These are phyloP conservation scores for Pammene aurita DNA, from an alignment of 2,888 invertebrate genomes.

Conservation along the genomic window DNA sequence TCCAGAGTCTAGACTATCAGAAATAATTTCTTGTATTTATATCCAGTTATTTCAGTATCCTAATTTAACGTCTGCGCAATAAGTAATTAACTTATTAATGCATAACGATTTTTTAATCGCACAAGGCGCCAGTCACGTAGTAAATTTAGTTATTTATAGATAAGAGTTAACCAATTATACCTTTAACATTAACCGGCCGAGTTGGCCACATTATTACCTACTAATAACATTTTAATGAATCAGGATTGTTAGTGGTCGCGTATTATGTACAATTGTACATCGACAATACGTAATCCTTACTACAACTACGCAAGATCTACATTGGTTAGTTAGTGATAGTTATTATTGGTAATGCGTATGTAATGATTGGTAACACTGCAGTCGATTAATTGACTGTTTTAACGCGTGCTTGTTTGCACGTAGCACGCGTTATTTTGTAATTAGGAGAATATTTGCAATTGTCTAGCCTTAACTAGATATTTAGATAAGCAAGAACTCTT, in stretches of 20 bases:
- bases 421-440: conserved; percentile 6
- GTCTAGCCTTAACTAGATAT: too few relatives aligned
- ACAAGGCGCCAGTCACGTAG: conserved; percentile 1
- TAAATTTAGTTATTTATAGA: not conserved
- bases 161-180: not conserved
- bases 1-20: too few relatives aligned
- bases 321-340: too few relatives aligned
- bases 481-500: too few relatives aligned
- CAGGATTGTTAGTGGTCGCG: not conserved
- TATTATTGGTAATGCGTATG: not conserved
- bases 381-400: not conserved
- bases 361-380: not conserved
- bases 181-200: not conserved
- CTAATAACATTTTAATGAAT: not conserved
- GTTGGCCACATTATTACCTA: not conserved
- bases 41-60: not conserved
- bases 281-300: too few relatives aligned
- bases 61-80: not conserved
- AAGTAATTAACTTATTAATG: not conserved
- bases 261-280: not conserved
- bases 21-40: too few relatives aligned
- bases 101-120: not conserved
- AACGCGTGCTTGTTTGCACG: not conserved
- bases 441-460: too few relatives aligned
- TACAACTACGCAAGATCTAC: too few relatives aligned